Percentiles rank a stretch among this genome's conserved stretches.
These are phyloP conservation scores for Sialia sialis DNA, from an alignment of 2,113 vertebrate species.

Conservation along the genomic window DNA sequence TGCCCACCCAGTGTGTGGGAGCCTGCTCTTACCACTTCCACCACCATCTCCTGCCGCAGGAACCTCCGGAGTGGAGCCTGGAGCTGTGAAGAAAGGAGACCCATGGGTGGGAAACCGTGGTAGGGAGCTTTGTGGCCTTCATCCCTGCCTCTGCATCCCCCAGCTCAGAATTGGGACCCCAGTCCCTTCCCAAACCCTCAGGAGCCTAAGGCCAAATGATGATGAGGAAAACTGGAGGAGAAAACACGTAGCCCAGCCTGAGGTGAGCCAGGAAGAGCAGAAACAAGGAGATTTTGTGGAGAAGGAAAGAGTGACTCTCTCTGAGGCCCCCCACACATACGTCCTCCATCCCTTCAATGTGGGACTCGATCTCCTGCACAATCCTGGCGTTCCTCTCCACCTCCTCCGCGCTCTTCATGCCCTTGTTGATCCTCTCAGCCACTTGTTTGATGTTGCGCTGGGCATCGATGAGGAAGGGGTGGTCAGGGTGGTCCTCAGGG, in stretches of 20 bases:
- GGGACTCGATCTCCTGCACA: constrained; percentile 96
- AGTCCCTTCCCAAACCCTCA: not conserved
- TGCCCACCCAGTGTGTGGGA: fast-evolving
- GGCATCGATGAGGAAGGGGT: constrained; percentile 85
- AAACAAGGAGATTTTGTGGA: not conserved
- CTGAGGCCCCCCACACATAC: constrained; percentile 64
- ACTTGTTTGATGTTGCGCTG: constrained; percentile 94
- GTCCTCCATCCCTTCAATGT: constrained; percentile 96
- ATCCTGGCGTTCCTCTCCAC: constrained; percentile 90
- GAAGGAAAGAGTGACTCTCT: fast-evolving
- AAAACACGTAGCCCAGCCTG: not conserved
- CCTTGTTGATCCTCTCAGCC: constrained; percentile 96
- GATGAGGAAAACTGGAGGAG: not conserved
- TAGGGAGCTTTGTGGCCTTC: fast-evolving
- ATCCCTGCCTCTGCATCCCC: not conserved
- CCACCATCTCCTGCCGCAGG: constrained; percentile 96
- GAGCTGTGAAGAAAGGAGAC: constrained; percentile 75
- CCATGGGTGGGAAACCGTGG: fast-evolving
- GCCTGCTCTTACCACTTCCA: constrained; percentile 86
- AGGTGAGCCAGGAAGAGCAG: not conserved
- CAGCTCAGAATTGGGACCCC: fast-evolving
- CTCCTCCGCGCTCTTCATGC: constrained; percentile 91
- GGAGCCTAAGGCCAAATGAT: not conserved
- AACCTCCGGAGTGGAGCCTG: constrained; percentile 92
- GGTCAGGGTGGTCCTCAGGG: constrained; percentile 90